Percentiles rank a stretch among this genome's conserved stretches.
These are phyloP conservation scores for Bombus consobrinus DNA, from an alignment of 1,140 invertebrate species.

Conservation along the genomic window DNA sequence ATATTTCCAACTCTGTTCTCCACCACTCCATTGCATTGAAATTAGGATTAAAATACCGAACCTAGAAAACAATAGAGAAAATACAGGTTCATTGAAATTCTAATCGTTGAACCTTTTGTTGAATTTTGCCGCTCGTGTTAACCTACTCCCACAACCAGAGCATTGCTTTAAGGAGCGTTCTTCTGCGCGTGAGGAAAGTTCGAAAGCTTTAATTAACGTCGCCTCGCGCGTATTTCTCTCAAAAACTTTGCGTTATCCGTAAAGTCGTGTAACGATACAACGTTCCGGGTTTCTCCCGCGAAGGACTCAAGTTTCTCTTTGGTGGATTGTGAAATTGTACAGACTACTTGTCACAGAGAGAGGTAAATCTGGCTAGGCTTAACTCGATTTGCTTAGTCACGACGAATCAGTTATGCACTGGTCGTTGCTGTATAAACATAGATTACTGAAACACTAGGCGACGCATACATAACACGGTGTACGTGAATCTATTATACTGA, in stretches of 20 bases:
- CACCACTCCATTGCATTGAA: background rate
- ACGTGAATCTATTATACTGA: background rate
- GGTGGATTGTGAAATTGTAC: background rate
- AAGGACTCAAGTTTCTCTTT: background rate
- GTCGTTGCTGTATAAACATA: conserved; percentile 16
- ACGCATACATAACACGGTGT: background rate
- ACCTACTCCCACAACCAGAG: background rate
- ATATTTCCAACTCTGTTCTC: background rate
- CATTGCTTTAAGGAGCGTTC: background rate
- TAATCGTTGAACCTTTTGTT: background rate
- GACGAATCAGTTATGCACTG: conserved; percentile 3
- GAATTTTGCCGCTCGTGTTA: background rate
- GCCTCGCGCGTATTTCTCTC: background rate
- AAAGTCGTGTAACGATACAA: background rate
- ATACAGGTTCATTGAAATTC: background rate
- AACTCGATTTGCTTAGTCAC: background rate
- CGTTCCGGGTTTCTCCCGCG: background rate
- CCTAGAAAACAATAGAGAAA: background rate
- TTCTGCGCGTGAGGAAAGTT: background rate
- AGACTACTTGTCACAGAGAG: background rate
- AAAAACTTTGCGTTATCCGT: background rate
- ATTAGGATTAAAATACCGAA: background rate
- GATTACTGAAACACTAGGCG: conserved; percentile 1
- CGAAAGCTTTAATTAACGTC: background rate
- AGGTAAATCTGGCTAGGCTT: background rate